Evolutionary conservation across 2,113 vertebrate genomes (phyloP).

Genomic region (Xiphophorus hellerii): DNA sequence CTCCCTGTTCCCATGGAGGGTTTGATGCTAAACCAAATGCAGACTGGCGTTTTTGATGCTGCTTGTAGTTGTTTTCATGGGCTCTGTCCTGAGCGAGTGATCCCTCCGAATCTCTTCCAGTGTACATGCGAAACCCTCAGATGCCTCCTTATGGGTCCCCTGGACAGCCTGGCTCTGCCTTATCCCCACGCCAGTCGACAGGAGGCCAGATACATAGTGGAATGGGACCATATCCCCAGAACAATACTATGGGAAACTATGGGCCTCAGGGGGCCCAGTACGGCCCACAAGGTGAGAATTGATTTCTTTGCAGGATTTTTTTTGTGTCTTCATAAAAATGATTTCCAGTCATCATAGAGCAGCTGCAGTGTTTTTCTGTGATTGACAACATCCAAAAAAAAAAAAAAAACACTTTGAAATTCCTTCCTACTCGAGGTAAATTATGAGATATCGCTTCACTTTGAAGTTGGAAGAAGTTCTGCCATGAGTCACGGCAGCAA

Average conservation of each 20-base stretch:
- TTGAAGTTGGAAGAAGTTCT: slow-evolving; percentile 65
- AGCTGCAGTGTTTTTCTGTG: too few species aligned
- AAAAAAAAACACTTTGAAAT: slow-evolving; percentile 20
- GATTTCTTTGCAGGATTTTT: too few species aligned
- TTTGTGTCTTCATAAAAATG: not conserved
- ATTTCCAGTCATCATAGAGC: not conserved
- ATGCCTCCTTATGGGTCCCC: slow-evolving; percentile 96
- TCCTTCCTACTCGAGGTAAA: slow-evolving; percentile 45
- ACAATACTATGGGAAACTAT: slow-evolving; percentile 94
- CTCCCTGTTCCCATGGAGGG: too few species aligned
- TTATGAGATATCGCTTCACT: slow-evolving; percentile 57
- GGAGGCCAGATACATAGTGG: slow-evolving; percentile 93
- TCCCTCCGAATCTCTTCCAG: slow-evolving; percentile 67
- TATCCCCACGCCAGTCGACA: slow-evolving; percentile 96
- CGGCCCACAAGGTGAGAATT: slow-evolving; percentile 90
- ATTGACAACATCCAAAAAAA: not conserved
- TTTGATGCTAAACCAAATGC: too few species aligned
- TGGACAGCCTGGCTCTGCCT: slow-evolving; percentile 91
- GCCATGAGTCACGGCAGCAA: slow-evolving; percentile 52
- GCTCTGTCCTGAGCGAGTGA: not conserved
- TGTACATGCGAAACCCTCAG: slow-evolving; percentile 96
- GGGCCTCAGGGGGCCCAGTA: slow-evolving; percentile 93
- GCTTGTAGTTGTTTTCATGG: not conserved
- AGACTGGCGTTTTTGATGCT: not conserved
- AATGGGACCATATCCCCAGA: slow-evolving; percentile 95